Evolutionary conservation across 2,797 vertebrate species (phyloP).

Genomic region (Apogon hyalosoma): DNA sequence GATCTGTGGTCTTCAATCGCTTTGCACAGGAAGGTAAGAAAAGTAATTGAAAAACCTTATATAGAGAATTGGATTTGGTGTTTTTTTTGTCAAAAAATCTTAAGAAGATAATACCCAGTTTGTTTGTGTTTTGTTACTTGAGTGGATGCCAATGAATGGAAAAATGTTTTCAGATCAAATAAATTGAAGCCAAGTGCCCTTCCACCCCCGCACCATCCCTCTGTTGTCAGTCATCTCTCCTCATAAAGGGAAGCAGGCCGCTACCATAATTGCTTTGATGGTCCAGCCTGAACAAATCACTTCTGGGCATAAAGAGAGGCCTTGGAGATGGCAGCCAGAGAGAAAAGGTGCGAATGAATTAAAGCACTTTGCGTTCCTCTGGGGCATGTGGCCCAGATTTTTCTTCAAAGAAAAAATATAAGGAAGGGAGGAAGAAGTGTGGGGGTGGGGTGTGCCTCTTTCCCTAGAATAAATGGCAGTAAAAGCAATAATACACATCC

Average conservation of each 20-base stretch:
- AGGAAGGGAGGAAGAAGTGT: constrained; percentile 74
- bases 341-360: constrained; percentile 99
- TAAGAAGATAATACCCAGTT: constrained; percentile 63
- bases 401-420: constrained; percentile 85
- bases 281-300: constrained; percentile 98
- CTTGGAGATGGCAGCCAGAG: constrained; percentile 95
- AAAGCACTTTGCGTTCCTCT: constrained; percentile 95
- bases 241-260: constrained; percentile 94
- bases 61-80: constrained; percentile 42
- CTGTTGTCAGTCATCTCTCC: constrained; percentile 96
- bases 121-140: constrained; percentile 76
- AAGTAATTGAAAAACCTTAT: constrained; percentile 65
- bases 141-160: constrained; percentile 67
- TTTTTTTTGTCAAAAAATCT: constrained; percentile 55
- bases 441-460: constrained; percentile 70
- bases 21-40: constrained; percentile 54
- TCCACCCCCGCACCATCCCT: constrained; percentile 72
- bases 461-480: constrained; percentile 86
- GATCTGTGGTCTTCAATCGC: constrained; percentile 47
- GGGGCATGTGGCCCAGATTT: constrained; percentile 99
- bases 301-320: constrained; percentile 96
- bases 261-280: constrained; percentile 99
- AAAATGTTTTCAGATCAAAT: constrained; percentile 78
- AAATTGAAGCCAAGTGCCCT: constrained; percentile 84
- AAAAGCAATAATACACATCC: constrained; percentile 90